A percentile compares a stretch with the other conserved stretches of the same genome.
Conservation (phyloP, 2,888 invertebrate species). For the Tipula confusa region DNA sequence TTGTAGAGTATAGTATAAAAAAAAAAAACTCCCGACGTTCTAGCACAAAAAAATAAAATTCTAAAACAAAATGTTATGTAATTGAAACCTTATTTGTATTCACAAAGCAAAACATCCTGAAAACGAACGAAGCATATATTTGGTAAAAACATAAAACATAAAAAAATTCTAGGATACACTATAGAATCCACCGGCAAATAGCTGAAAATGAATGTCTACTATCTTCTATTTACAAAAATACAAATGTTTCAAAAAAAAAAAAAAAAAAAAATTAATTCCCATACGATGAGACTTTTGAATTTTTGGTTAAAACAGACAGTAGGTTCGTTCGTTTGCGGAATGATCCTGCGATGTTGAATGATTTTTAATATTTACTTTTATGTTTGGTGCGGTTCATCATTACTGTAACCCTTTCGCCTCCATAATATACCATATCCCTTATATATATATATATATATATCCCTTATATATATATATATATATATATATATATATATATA, state of each 20-base stretch:
- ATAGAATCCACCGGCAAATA: neutral
- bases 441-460: neutral
- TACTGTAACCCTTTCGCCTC: neutral
- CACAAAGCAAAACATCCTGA: slow-evolving; percentile 20
- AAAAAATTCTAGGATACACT: too few relatives aligned
- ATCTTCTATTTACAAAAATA: neutral
- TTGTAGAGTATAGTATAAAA: neutral
- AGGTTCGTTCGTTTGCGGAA: neutral
- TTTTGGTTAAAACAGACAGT: neutral
- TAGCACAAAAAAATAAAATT: neutral
- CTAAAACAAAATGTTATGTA: slow-evolving; percentile 12
- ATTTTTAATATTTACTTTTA: slow-evolving; percentile 12
- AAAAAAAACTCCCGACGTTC: neutral
- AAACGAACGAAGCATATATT: neutral
- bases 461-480: neutral
- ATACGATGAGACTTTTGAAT: neutral
- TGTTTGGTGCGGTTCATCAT: neutral
- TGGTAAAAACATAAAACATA: neutral
- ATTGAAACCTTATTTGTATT: slow-evolving; percentile 25
- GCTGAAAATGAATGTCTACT: neutral
- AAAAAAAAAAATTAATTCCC: neutral
- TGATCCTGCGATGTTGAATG: neutral
- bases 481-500: neutral
- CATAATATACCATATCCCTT: neutral
- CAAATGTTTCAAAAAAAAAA: neutral